Evolutionary conservation across 2,888 invertebrate species (phyloP), one percentile per base, ranked within the genome.

Genomic region (Augiades crinisus): DNA sequence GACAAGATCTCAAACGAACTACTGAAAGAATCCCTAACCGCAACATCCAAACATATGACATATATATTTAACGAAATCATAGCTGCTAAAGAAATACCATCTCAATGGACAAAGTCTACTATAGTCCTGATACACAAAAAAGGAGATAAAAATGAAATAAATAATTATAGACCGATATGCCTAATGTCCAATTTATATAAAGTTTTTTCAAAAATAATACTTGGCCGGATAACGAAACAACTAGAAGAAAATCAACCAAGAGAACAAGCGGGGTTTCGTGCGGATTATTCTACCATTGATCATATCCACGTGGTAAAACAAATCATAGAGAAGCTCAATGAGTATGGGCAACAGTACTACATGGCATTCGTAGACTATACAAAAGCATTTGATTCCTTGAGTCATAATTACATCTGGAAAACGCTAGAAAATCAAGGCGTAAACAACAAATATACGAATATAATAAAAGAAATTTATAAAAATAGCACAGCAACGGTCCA

Each of bases 121-220:
- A 57, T 60, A 7, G 46, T 56, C 5, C 10, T 60, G 6, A 13
- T 62, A n/a, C 53, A 58, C 30, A 61, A 62, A 51, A 62, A 61
- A 47, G 61, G 61, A 0, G 51, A 58, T 10, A 56, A 44, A 36
- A 47, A 46, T 8, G 56, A 60, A 24, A 56, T 64, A 27, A 55
- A 53, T 3, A 64, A 62, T 16, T 64, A 59, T 30, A 50, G 62
- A 46, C 63, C 64, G 2, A 65, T 62, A 7, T 52, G 59, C 14
- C 16, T 65, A 5, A 57, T 57, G 46, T 54, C 61, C 5, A 55
- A 55, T 22, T 14, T 64, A 2, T 62, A 60, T 45, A 66, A 65
- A 57, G 21, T 66, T 1, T 65, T 65, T 24, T 53, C 60, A 4
- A 66, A 63, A 46, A 54, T 57, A 33, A 45, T 67, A 10, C 46